Base-by-base conservation (phyloP, 2,113 vertebrate genomes). In the Lanius collurio region DNA sequence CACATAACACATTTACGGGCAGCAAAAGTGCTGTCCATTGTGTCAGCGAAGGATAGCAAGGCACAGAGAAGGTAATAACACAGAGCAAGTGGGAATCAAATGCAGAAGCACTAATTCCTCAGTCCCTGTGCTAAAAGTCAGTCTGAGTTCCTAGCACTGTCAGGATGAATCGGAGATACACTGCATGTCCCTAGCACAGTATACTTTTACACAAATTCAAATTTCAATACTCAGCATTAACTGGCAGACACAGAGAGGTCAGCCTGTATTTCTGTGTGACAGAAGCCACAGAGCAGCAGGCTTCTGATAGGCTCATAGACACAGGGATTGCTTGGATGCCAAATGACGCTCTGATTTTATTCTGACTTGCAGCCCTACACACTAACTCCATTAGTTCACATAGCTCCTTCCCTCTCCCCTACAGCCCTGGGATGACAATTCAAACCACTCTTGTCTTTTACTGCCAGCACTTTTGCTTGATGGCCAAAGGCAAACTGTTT, bases 301-400 rank as follows among this genome's bases (percentile, higher is more conserved):
- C 18, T 78, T 49, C 76, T 56, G 77, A 81, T 23, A 42, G 0
- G 3, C 35, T 77, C 33, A 60, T 50, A 44, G 30, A 49, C 3
- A 2, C n/a, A 49, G 30, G 39, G 60, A 37, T 22, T 46, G 57
- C 63, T 52, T 1, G 18, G 78, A 67, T 42, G 59, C 10, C 6
- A 0, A 90, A 55, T 0, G 2, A 63, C 0, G 0, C 11, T 77
- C 41, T 6, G 1, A 41, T 65, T 74, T 76, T 42, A 41, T 11
- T 65, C 78, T 41, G 53, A 89, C 56, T 6, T 37, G 14, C 55
- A 92, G 63, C 35, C 35, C 70, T 63, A 50, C 10, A 41, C 59
- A 15, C 26, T 8, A 76, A 17, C 28, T 83, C 65, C 57, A 11
- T 30, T 14, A 39, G 41, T n/a, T 83, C 3, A 1, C 19, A 46